Base-by-base conservation (phyloP, 2,888 invertebrate genomes). In the Morpho deidamia region DNA sequence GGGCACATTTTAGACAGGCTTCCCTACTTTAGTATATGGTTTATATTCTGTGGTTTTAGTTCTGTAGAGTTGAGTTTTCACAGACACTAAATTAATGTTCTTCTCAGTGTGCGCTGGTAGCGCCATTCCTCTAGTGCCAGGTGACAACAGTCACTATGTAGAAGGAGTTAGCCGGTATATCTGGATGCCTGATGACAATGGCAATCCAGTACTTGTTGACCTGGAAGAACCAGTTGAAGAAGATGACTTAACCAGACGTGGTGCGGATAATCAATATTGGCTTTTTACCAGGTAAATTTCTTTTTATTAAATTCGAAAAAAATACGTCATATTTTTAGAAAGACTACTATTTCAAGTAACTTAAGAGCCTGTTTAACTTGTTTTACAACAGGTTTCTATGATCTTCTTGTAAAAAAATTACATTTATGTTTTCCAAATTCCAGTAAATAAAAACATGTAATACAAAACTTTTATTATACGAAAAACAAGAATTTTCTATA, bases 161-260 rank as follows among this genome's bases (percentile, higher is more conserved):
- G 85, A 86, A 61, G 87, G 87, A 0, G 70, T 74, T 47, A 85
- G 84, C 62, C 81, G 80, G 1, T 89, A 83, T 64, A 72, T 88
- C 50, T 88, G 86, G 85, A 84, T 88, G 76, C 79, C 83, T 1
- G 80, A 88, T 65, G 76, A 78, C n/a, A 70, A 82, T 0, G 83
- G 80, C 1, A 65, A 64, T 0, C 78, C 81, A 0, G 67, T 71
- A 0, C 68, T 89, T 1, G 83, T 85, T 7, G 87, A 89, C 60
- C 66, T 88, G 1, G 60, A 71, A 7, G 64, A 74, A 1, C 74
- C 68, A 9, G 75, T 74, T 0, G 72, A 72, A 1, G 68, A 77
- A 12, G 59, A 72, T 0, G 33, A 72, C 1, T 51, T 44, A 1
- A 14, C 65, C n/a, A 78, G 78, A 57, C 82, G 77, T 56, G 83